Evolutionary conservation across 2,797 vertebrate genomes (phyloP).

Genomic region (Rhynchonycteris naso): DNA sequence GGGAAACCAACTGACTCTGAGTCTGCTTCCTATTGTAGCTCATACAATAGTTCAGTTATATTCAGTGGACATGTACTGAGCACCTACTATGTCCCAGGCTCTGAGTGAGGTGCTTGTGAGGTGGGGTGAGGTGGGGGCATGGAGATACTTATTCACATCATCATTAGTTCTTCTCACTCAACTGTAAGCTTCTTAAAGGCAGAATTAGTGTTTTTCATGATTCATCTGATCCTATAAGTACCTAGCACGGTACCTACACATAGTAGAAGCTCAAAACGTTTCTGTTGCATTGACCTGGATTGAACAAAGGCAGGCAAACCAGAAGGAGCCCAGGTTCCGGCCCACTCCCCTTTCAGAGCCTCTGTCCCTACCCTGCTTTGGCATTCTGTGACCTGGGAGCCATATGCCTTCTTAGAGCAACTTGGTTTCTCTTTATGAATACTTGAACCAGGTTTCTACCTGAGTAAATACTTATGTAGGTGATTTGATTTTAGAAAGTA

Average conservation of each 20-base stretch:
- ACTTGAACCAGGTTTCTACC: neutral
- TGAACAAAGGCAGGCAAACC: neutral
- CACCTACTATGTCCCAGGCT: neutral
- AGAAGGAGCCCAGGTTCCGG: neutral
- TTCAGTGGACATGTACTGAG: neutral
- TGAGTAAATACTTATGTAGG: neutral
- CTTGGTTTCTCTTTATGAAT: neutral
- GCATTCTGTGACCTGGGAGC: neutral
- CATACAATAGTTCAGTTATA: neutral
- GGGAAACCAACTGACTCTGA: neutral
- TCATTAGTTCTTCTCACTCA: neutral
- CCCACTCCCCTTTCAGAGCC: neutral
- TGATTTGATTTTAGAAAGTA: neutral
- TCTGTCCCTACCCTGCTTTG: neutral
- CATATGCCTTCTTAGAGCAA: neutral
- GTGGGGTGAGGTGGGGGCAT: neutral
- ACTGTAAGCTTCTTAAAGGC: neutral
- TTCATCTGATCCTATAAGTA: neutral
- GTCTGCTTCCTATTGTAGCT: neutral
- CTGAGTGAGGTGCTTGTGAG: neutral
- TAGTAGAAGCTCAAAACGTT: neutral
- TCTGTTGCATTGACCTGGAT: neutral
- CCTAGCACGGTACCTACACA: neutral
- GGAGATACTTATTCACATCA: neutral
- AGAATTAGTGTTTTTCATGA: neutral